Evolutionary conservation across 2,113 vertebrate species (phyloP).

Genomic region (Fregetta grallaria): DNA sequence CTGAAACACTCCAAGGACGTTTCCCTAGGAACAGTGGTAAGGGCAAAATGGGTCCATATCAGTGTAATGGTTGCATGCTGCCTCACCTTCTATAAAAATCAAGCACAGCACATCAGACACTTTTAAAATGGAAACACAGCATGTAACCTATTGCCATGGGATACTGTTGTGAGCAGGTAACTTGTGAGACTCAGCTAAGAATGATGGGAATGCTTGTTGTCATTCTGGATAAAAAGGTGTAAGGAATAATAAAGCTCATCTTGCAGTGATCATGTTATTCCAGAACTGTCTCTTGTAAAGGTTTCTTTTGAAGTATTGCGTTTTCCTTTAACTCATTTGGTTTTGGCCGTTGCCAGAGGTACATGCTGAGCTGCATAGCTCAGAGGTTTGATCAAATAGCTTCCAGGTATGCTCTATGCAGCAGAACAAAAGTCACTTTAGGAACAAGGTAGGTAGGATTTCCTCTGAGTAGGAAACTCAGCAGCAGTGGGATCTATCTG

Average conservation of each 20-base stretch:
- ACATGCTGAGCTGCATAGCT: background rate
- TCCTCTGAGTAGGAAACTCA: background rate
- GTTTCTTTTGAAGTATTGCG: background rate
- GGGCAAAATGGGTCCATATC: background rate
- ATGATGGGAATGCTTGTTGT: background rate
- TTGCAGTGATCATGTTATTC: background rate
- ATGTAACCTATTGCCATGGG: background rate
- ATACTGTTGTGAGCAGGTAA: background rate
- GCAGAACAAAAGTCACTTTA: background rate
- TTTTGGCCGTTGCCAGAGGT: background rate
- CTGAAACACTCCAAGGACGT: background rate
- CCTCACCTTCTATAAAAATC: background rate
- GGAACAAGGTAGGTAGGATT: background rate
- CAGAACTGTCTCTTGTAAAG: background rate
- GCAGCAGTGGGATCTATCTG: background rate
- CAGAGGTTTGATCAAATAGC: background rate
- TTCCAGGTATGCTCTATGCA: background rate
- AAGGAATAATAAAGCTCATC: background rate
- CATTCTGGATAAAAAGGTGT: background rate
- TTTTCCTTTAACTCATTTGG: background rate
- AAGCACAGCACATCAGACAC: background rate
- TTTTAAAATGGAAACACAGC: background rate
- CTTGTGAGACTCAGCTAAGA: background rate
- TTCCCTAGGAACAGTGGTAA: background rate
- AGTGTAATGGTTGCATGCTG: background rate